Conservation (phyloP, 2,113 vertebrate genomes). For the Eulemur macaco region DNA sequence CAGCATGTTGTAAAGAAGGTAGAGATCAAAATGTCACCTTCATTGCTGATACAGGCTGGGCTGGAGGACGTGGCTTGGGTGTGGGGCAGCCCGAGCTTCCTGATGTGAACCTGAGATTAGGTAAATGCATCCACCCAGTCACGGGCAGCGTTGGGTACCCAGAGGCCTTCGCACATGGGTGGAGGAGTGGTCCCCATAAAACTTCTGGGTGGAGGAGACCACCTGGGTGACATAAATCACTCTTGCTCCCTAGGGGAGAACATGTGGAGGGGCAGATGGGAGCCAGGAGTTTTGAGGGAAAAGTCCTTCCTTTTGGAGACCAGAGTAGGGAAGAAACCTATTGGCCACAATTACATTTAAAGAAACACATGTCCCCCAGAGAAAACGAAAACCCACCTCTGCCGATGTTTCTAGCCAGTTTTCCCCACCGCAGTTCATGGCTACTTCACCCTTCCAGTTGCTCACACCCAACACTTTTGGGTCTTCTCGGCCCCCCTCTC, state of each 20-base stretch:
- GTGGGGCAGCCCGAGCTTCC: conserved; percentile 20
- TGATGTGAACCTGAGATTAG: not conserved
- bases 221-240: not conserved
- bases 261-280: not conserved
- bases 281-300: not conserved
- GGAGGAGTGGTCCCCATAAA: fast-evolving
- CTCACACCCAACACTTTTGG: not conserved
- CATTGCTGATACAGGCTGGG: not conserved
- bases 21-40: not conserved
- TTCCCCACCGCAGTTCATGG: too few relatives aligned
- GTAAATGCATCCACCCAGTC: too few relatives aligned
- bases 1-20: not conserved
- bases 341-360: not conserved
- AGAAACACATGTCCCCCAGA: not conserved
- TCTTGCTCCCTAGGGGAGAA: not conserved
- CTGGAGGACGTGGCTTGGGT: conserved; percentile 52
- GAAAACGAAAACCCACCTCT: not conserved
- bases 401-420: not conserved
- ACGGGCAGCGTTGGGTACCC: not conserved
- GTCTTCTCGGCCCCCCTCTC: not conserved
- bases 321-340: not conserved
- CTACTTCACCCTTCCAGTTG: not conserved
- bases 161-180: not conserved
- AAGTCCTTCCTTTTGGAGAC: not conserved
- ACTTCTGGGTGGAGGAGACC: not conserved